Conservation (phyloP, 2,113 vertebrate species). For the Calidris pygmaea region DNA sequence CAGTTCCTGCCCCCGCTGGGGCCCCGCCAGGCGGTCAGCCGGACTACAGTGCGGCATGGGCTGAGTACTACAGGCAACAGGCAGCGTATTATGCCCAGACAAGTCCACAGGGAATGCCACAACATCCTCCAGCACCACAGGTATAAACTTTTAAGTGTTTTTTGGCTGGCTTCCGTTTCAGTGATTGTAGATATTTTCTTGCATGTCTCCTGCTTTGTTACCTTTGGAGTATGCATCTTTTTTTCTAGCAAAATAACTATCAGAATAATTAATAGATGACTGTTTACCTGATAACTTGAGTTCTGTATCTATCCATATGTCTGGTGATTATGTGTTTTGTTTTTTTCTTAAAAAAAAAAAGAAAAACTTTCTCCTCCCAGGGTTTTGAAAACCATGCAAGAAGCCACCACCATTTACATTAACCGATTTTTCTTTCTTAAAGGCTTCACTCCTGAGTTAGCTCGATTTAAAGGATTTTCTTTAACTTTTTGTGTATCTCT, state of each 20-base stretch:
- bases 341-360: not conserved
- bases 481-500: slow-evolving; percentile 99
- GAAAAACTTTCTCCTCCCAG: slow-evolving; percentile 81
- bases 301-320: slow-evolving; percentile 72
- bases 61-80: slow-evolving; percentile 97
- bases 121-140: slow-evolving; percentile 90
- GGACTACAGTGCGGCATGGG: slow-evolving; percentile 97
- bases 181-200: slow-evolving; percentile 52
- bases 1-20: slow-evolving; percentile 83
- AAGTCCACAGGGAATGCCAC: slow-evolving; percentile 93
- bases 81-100: slow-evolving; percentile 95
- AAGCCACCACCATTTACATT: slow-evolving; percentile 81
- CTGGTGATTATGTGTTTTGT: slow-evolving; percentile 60
- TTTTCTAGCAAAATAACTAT: slow-evolving; percentile 63
- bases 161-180: slow-evolving; percentile 36
- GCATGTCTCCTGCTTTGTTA: slow-evolving; percentile 71
- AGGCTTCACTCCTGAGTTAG: slow-evolving; percentile 89
- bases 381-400: slow-evolving; percentile 87
- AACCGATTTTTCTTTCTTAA: slow-evolving; percentile 87
- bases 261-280: slow-evolving; percentile 46
- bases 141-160: slow-evolving; percentile 77
- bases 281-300: slow-evolving; percentile 70
- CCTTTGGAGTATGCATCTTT: slow-evolving; percentile 65
- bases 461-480: slow-evolving; percentile 88
- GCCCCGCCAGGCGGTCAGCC: slow-evolving; percentile 91